These are phyloP conservation scores for Yponomeuta plumbellus DNA, from an alignment of 2,888 invertebrate genomes.

Conservation along the genomic window DNA sequence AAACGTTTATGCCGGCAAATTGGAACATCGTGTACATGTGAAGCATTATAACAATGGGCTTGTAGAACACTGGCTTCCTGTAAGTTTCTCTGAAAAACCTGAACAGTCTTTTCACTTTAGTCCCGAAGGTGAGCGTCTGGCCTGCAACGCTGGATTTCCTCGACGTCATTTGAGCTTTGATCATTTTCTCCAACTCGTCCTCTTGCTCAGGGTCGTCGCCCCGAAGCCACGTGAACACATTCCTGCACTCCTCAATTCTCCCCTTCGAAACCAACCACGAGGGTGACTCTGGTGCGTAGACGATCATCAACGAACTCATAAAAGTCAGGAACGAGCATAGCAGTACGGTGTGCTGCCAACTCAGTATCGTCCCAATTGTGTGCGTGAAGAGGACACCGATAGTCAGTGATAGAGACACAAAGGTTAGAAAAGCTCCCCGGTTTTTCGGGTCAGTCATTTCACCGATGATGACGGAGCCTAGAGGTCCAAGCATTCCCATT, in stretches of 20 bases:
- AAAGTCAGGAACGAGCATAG: conserved; percentile 70
- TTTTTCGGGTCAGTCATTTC: conserved; percentile 78
- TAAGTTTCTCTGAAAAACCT: conserved; percentile 44
- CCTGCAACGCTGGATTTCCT: conserved; percentile 50
- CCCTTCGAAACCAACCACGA: conserved; percentile 80
- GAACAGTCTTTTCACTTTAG: conserved; percentile 37
- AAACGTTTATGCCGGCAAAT: conserved; percentile 82
- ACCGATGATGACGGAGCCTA: conserved; percentile 74
- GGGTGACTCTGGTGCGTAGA: conserved; percentile 80
- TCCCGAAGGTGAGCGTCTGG: conserved; percentile 35
- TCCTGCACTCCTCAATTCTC: conserved; percentile 70
- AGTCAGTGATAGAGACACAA: conserved; percentile 77
- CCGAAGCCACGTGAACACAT: conserved; percentile 75
- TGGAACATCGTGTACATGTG: conserved; percentile 80
- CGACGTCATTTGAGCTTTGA: conserved; percentile 52
- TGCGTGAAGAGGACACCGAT: conserved; percentile 79
- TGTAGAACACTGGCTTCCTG: conserved; percentile 73
- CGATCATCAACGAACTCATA: conserved; percentile 67
- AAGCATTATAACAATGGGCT: conserved; percentile 77
- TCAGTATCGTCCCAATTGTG: conserved; percentile 75
- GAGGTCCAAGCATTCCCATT: conserved; percentile 74
- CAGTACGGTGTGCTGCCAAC: conserved; percentile 76
- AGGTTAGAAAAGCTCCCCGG: conserved; percentile 78
- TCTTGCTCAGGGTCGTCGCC: conserved; percentile 57
- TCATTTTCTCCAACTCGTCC: conserved; percentile 66